A percentile compares a stretch with the other conserved stretches of the same genome.
Evolutionary conservation across 2,888 invertebrate species (phyloP).

Genomic region (Creontiades dilutus): DNA sequence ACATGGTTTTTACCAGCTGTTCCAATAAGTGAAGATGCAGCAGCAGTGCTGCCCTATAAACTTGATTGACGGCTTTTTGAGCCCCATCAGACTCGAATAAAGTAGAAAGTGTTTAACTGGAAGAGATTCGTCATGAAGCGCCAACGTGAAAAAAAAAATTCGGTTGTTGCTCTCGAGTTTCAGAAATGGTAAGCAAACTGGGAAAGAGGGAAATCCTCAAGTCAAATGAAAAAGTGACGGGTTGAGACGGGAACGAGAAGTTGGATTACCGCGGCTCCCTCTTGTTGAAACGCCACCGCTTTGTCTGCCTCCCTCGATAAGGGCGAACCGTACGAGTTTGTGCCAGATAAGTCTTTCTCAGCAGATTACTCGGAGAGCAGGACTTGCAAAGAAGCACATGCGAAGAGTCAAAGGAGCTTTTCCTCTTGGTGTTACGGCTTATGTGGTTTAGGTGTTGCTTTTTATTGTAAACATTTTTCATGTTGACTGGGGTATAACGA

Average conservation of each 20-base stretch:
- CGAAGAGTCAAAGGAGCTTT: background rate
- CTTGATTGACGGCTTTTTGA: no score
- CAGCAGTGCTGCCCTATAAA: no score
- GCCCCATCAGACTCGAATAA: no score
- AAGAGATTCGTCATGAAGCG: no score
- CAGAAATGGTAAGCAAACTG: background rate
- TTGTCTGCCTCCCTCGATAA: slow-evolving; percentile 41
- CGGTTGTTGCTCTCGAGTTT: background rate
- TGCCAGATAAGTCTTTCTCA: slow-evolving; percentile 54
- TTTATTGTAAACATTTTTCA: slow-evolving; percentile 2
- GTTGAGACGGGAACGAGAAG: slow-evolving; percentile 33
- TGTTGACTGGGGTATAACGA: background rate
- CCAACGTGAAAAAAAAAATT: background rate
- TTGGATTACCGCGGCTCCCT: background rate
- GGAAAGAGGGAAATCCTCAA: slow-evolving; percentile 26
- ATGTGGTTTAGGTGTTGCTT: background rate
- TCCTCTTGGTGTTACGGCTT: background rate
- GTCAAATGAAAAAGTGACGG: slow-evolving; percentile 52
- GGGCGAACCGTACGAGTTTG: slow-evolving; percentile 20
- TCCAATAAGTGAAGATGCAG: no score
- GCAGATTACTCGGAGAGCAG: slow-evolving; percentile 50
- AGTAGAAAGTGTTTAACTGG: no score
- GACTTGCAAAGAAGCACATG: slow-evolving; percentile 25
- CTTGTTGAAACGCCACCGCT: slow-evolving; percentile 34
- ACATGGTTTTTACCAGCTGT: no score